Evolutionary conservation across 2,888 invertebrate genomes (phyloP).

Genomic region (Drosophila paracracens): DNA sequence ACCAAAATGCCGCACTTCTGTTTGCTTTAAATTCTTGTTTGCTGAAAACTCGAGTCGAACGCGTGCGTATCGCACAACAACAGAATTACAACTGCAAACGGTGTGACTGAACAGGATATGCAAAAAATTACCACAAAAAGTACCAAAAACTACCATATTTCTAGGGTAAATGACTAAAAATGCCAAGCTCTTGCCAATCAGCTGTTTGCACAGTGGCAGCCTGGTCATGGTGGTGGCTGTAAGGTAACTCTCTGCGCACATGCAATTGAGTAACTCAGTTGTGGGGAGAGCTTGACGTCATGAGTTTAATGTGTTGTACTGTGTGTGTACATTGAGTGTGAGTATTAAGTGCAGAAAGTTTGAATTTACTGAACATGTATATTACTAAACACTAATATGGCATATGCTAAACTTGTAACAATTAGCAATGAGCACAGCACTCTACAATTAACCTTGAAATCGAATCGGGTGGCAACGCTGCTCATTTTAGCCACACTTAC

Average conservation of each 20-base stretch:
- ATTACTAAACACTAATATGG: not conserved
- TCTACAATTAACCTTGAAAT: slow-evolving; percentile 19
- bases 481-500: slow-evolving; percentile 6
- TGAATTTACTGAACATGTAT: not conserved
- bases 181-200: not conserved
- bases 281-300: not conserved
- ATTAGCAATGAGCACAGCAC: not conserved
- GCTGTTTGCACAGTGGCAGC: slow-evolving; percentile 49
- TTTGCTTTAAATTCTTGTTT: slow-evolving; percentile 13
- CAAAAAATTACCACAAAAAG: slow-evolving; percentile 20
- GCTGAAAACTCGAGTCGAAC: slow-evolving; percentile 17
- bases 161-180: not conserved
- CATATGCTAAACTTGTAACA: slow-evolving; percentile 4
- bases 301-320: not conserved
- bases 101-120: slow-evolving; percentile 11
- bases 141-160: slow-evolving; percentile 20
- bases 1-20: slow-evolving; percentile 48
- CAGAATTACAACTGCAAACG: slow-evolving; percentile 38
- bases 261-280: not conserved
- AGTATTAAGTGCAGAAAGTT: not conserved
- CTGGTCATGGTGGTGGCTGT: slow-evolving; percentile 4
- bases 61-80: slow-evolving; percentile 40
- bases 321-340: not conserved
- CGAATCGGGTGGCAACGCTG: slow-evolving; percentile 44
- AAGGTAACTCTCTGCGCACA: slow-evolving; percentile 19